Evolutionary conservation across 2,113 vertebrate genomes (phyloP).

Genomic region (Neopipo cinnamomea): DNA sequence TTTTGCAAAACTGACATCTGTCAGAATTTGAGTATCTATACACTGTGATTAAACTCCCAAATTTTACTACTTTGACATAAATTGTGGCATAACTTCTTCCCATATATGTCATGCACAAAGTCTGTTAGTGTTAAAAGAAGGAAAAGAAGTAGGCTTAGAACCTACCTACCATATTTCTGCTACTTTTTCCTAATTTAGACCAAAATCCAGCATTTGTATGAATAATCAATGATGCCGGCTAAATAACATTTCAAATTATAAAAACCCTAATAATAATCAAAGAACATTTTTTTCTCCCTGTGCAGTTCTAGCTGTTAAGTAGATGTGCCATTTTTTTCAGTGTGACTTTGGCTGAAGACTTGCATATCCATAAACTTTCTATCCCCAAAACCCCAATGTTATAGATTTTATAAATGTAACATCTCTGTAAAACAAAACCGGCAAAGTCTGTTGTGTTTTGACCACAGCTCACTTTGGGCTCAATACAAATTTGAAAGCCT

Average conservation of each 20-base stretch:
- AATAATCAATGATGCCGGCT: neutral
- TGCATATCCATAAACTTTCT: neutral
- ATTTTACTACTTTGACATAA: neutral
- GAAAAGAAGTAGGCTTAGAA: neutral
- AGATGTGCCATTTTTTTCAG: neutral
- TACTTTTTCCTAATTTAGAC: neutral
- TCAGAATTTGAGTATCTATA: slow-evolving; percentile 1
- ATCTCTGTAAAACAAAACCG: neutral
- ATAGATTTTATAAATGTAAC: neutral
- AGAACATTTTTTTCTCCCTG: neutral
- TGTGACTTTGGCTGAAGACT: neutral
- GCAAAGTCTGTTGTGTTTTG: neutral
- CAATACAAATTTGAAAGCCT: neutral
- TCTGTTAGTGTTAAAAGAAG: neutral
- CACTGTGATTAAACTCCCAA: neutral
- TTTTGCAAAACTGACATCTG: slow-evolving; percentile 13
- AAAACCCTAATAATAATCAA: neutral
- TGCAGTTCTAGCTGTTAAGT: neutral
- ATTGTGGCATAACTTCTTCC: neutral
- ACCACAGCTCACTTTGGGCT: neutral
- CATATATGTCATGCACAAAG: neutral
- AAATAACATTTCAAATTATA: neutral
- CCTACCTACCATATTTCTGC: neutral
- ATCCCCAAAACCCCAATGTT: neutral
- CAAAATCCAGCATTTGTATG: neutral